Evolutionary conservation across 1,140 invertebrate genomes (phyloP).

Genomic region (Reticulitermes speratus): DNA sequence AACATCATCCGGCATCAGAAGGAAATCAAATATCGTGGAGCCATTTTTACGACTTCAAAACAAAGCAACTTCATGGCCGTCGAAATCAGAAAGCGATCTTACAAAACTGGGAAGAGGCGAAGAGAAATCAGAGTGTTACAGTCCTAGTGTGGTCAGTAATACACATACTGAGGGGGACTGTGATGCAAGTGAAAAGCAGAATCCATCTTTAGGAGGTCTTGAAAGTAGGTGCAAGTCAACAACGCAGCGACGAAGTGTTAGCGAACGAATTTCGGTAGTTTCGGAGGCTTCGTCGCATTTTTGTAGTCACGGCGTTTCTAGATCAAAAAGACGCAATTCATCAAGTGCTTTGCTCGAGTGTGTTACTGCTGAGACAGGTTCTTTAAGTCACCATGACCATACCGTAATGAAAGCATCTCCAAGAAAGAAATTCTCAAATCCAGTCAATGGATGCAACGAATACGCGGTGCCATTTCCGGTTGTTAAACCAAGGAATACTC

Average conservation of each 20-base stretch:
- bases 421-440: neutral
- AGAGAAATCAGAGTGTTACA: neutral
- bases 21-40: slow-evolving; percentile 17
- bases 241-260: neutral
- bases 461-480: neutral
- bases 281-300: neutral
- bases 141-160: neutral
- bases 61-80: slow-evolving; percentile 34
- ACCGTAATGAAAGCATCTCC: neutral
- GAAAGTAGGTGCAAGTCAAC: too few relatives aligned
- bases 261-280: neutral
- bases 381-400: neutral
- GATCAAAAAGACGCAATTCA: neutral
- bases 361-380: neutral
- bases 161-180: neutral
- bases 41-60: slow-evolving; percentile 34
- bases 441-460: neutral
- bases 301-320: neutral
- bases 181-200: neutral
- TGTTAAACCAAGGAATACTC: neutral
- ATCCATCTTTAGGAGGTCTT: neutral
- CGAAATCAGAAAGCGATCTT: slow-evolving; percentile 29
- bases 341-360: neutral
- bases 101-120: neutral
- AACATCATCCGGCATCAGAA: neutral